Conservation (phyloP, 2,888 invertebrate genomes). For the Pelosia muscerda region DNA sequence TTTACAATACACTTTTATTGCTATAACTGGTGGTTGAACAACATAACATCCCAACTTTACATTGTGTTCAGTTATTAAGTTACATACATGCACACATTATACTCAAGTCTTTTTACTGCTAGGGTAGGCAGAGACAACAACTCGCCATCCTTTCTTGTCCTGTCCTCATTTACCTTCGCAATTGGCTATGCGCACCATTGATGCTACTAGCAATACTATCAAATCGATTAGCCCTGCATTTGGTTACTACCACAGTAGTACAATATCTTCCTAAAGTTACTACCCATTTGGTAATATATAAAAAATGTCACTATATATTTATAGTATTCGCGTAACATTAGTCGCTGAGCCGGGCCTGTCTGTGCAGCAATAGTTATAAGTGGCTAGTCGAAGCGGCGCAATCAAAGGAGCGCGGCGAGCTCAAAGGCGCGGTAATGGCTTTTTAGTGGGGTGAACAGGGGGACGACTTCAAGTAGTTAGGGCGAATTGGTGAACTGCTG, state of each 20-base stretch:
- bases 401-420: constrained; percentile 76
- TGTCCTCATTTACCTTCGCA: too few species aligned
- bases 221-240: not conserved
- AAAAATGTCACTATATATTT: constrained; percentile 4
- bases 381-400: constrained; percentile 78
- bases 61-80: too few species aligned
- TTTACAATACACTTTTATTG: too few species aligned
- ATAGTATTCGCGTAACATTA: constrained; percentile 32
- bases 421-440: constrained; percentile 82
- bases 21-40: too few species aligned
- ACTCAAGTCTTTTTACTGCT: too few species aligned
- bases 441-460: constrained; percentile 70
- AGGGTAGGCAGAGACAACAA: too few species aligned
- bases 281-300: not conserved
- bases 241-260: not conserved
- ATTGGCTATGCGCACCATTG: not conserved
- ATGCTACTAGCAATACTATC: not conserved
- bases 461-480: constrained; percentile 68
- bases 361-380: constrained; percentile 71
- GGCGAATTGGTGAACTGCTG: constrained; percentile 51
- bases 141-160: not conserved
- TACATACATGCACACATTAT: too few species aligned
- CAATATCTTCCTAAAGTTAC: not conserved
- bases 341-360: constrained; percentile 17
- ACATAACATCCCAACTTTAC: too few species aligned